Conservation (phyloP, 2,888 invertebrate genomes). For the Hydriomena furcata region DNA sequence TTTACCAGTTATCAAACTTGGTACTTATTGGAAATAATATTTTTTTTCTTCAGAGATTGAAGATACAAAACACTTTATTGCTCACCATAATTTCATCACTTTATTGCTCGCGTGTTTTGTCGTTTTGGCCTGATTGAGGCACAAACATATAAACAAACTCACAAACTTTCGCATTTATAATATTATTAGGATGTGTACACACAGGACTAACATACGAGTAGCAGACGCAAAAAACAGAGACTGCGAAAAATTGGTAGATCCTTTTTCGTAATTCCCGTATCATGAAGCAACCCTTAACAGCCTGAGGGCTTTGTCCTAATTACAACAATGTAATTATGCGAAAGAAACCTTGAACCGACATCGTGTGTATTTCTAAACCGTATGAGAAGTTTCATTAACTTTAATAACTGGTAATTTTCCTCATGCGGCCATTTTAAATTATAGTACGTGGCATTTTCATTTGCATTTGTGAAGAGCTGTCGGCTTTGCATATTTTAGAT, state of each 20-base stretch:
- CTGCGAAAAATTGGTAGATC: background rate
- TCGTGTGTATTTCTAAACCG: slow-evolving; percentile 16
- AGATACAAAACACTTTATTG: too few species aligned
- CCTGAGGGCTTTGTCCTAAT: slow-evolving; percentile 3
- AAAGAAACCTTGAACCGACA: slow-evolving; percentile 23
- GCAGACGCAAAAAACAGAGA: background rate
- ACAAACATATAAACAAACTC: too few species aligned
- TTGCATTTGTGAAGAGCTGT: background rate
- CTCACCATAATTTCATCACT: too few species aligned
- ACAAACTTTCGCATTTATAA: too few species aligned
- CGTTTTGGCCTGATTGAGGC: too few species aligned
- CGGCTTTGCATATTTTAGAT: background rate
- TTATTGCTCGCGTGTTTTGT: too few species aligned
- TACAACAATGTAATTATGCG: slow-evolving; percentile 17
- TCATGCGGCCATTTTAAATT: slow-evolving; percentile 12
- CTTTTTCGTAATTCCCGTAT: background rate
- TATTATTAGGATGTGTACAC: too few species aligned
- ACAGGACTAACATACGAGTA: background rate
- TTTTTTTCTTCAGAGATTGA: too few species aligned
- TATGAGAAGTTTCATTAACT: slow-evolving; percentile 18
- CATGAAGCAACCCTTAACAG: background rate
- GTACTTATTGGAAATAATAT: too few species aligned
- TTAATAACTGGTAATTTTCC: slow-evolving; percentile 15
- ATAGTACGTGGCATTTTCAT: slow-evolving; percentile 7
- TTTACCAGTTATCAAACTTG: too few species aligned